Conservation (phyloP, 2,797 vertebrate genomes). For the Arnoldichthys spilopterus region DNA sequence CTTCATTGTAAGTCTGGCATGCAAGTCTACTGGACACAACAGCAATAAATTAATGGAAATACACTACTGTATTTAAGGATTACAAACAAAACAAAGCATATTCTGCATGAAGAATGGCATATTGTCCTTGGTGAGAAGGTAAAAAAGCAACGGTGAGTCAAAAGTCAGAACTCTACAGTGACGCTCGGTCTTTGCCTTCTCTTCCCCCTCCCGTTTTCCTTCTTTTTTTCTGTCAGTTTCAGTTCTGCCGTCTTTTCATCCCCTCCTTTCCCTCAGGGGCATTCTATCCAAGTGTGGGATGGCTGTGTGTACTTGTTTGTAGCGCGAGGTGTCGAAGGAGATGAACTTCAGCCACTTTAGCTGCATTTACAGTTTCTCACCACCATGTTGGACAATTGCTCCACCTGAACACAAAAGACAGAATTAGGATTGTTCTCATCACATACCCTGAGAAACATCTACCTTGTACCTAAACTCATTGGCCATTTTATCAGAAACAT, state of each 20-base stretch:
- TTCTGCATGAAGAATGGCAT: background rate
- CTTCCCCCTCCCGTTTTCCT: background rate
- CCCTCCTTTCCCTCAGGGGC: slow-evolving; percentile 7
- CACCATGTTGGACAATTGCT: slow-evolving; percentile 92
- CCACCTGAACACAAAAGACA: slow-evolving; percentile 77
- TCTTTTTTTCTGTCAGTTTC: background rate
- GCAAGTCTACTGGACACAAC: slow-evolving; percentile 13
- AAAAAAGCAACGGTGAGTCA: slow-evolving; percentile 6
- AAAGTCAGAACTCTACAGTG: background rate
- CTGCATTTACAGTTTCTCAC: slow-evolving; percentile 92
- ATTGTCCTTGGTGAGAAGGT: slow-evolving; percentile 13
- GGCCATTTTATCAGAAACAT: background rate
- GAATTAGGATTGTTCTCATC: background rate
- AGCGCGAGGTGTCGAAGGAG: slow-evolving; percentile 29
- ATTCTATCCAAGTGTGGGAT: slow-evolving; percentile 24
- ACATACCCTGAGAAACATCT: background rate
- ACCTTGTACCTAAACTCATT: background rate
- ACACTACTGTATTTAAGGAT: slow-evolving; percentile 27
- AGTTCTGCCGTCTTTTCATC: slow-evolving; percentile 15
- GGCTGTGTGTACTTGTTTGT: slow-evolving; percentile 20
- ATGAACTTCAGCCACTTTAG: slow-evolving; percentile 69
- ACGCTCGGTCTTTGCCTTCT: background rate
- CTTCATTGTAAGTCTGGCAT: slow-evolving; percentile 44
- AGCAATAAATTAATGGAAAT: slow-evolving; percentile 55
- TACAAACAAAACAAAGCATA: slow-evolving; percentile 6